Conservation (phyloP, 64 coral and sea anemone genomes). For the Trachythela sp. region DNA sequence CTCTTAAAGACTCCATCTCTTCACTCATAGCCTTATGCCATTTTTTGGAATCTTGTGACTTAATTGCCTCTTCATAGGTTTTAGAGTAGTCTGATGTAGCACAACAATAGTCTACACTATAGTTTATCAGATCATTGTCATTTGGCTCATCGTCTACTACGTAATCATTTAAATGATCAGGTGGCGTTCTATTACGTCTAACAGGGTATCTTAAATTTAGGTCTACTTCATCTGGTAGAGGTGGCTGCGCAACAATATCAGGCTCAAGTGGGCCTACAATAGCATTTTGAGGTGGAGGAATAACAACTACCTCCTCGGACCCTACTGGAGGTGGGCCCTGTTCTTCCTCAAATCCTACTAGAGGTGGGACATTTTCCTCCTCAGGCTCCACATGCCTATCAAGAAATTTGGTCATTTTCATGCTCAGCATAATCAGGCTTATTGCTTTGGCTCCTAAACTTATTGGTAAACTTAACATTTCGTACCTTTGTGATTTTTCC, state of each 20-base stretch:
- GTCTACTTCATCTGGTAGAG: neutral
- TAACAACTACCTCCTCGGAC: too few relatives aligned
- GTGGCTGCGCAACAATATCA: neutral
- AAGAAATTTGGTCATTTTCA: neutral
- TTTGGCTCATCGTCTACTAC: neutral
- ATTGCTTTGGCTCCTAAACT: slow-evolving; percentile 23
- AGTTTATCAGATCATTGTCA: neutral
- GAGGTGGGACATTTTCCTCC: too few relatives aligned
- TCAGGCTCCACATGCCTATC: too few relatives aligned
- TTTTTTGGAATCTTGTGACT: neutral
- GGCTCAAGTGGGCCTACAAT: too few relatives aligned
- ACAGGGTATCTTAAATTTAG: neutral
- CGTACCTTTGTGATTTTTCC: slow-evolving; percentile 31
- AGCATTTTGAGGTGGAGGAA: too few relatives aligned
- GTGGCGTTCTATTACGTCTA: neutral
- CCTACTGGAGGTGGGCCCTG: too few relatives aligned
- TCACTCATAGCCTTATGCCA: neutral
- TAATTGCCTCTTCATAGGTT: neutral
- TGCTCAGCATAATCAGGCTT: neutral
- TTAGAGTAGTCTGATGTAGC: neutral
- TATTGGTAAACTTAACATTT: slow-evolving; percentile 37
- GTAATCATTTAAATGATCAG: neutral
- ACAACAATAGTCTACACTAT: slow-evolving; percentile 18
- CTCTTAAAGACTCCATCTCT: neutral
- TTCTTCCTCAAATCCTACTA: too few relatives aligned